Base-by-base conservation (phyloP, 2,113 vertebrate genomes). In the Gopherus flavomarginatus region DNA sequence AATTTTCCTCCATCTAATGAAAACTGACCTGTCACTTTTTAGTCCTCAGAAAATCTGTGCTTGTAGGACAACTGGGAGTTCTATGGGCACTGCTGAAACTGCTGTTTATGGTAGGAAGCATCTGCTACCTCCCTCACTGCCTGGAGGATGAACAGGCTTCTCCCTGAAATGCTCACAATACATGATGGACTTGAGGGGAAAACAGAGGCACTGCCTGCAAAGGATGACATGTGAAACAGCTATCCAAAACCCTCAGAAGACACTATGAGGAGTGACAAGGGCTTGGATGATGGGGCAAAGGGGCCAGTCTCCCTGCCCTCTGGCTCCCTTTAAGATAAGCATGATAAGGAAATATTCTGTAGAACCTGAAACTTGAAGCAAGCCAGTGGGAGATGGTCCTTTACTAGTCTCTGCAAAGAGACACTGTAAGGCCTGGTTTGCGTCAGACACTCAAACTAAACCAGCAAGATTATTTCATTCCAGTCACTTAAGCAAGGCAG, bases 271-370 rank as follows among this genome's bases (percentile, higher is more conserved):
- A 4, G 35, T 69, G 62, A n/a, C 35, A 22, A 24, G 27, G 47
- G 8, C 22, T 38, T 27, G 53, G 21, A 11, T n/a, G 54, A 38
- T 35, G 50, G 54, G 21, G 24, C 16, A 17, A 49, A 9, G 21
- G 19, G 2, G 12, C 1, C 22, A 1, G 9, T 5, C n/a, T 69
- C 79, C 29, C 9, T 0, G 1, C 6, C 11, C 57, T 47, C 5
- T 0, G 12, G 0, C 0, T 50, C 16, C 53, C 26, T 0, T 16
- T 44, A 75, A 42, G 81, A 77, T 21, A 6, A 52, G 57, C 52
- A 47, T 0, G 1, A 5, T 13, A 52, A 35, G 8, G 29, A 54
- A 59, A 65, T 29, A 65, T 31, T 65, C 62, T 65, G 31, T 17
- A 35, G 31, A 50, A 2, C 79, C 81, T 79, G 1, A 0, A 2